Evolutionary conservation across 2,797 vertebrate genomes (phyloP).

Genomic region (Melopsittacus undulatus): DNA sequence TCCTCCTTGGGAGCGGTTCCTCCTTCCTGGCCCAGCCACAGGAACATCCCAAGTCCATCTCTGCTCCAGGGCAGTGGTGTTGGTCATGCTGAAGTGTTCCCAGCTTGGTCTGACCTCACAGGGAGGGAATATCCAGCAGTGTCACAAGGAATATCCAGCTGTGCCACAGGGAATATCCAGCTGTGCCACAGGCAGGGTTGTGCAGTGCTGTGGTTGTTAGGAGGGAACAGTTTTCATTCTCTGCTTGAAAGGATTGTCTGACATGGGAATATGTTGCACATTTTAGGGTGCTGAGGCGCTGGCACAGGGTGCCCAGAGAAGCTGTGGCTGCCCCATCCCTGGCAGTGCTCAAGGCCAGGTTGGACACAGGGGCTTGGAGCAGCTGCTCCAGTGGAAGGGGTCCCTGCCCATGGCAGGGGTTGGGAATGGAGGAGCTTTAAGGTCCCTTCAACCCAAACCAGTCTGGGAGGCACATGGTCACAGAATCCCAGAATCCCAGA

Average conservation of each 20-base stretch:
- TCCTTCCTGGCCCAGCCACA: neutral
- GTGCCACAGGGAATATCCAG: neutral
- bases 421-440: no score
- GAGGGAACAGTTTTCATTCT: neutral
- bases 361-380: no score
- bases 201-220: neutral
- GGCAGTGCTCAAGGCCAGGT: no score
- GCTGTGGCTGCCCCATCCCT: no score
- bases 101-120: neutral
- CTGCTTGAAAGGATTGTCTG: neutral
- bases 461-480: no score
- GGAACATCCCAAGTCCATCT: fast-evolving
- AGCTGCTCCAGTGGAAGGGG: no score
- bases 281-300: neutral
- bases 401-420: no score
- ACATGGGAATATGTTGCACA: neutral
- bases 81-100: neutral
- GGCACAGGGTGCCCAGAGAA: neutral
- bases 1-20: neutral
- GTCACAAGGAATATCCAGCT: no score
- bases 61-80: neutral
- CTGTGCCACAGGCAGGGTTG: neutral
- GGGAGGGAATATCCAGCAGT: neutral
- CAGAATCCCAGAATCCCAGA: no score
- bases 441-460: no score